These are phyloP conservation scores for Perizoma affinitatum DNA, from an alignment of 2,888 invertebrate species.

Conservation along the genomic window DNA sequence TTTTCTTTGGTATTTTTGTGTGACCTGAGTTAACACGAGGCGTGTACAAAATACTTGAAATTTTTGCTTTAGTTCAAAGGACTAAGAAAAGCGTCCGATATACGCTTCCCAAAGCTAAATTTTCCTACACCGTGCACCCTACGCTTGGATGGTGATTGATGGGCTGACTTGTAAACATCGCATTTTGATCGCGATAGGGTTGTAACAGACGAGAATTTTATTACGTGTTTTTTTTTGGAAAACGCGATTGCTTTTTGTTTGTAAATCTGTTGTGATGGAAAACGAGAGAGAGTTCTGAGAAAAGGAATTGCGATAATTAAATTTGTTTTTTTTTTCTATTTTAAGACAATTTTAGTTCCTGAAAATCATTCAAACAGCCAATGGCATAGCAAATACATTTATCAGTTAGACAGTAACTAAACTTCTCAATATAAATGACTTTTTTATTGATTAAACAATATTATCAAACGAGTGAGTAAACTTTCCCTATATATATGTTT, in stretches of 20 bases:
- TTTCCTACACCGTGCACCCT: slow-evolving; percentile 31
- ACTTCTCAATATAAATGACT: too few relatives aligned
- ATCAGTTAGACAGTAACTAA: too few relatives aligned
- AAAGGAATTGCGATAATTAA: slow-evolving; percentile 12
- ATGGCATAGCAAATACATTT: too few relatives aligned
- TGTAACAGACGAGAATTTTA: slow-evolving; percentile 49
- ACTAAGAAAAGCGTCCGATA: too few relatives aligned
- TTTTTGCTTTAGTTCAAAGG: too few relatives aligned
- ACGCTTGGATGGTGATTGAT: slow-evolving; percentile 62
- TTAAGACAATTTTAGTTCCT: not conserved
- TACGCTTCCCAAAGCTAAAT: slow-evolving; percentile 3
- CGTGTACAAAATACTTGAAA: too few relatives aligned
- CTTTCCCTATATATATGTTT: too few relatives aligned
- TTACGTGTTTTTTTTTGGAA: slow-evolving; percentile 33
- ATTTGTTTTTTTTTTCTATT: not conserved
- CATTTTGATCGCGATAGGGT: slow-evolving; percentile 62
- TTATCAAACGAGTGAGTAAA: too few relatives aligned
- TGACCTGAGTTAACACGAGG: too few relatives aligned
- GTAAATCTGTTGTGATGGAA: slow-evolving; percentile 42
- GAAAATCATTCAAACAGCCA: too few relatives aligned
- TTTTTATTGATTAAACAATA: too few relatives aligned
- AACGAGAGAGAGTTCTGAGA: slow-evolving; percentile 30
- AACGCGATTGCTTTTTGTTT: slow-evolving; percentile 42
- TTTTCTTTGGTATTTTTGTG: too few relatives aligned
- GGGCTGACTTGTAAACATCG: slow-evolving; percentile 57